Base-by-base conservation (phyloP, 1,140 invertebrate species). In the Drosophila nigrodunni region DNA sequence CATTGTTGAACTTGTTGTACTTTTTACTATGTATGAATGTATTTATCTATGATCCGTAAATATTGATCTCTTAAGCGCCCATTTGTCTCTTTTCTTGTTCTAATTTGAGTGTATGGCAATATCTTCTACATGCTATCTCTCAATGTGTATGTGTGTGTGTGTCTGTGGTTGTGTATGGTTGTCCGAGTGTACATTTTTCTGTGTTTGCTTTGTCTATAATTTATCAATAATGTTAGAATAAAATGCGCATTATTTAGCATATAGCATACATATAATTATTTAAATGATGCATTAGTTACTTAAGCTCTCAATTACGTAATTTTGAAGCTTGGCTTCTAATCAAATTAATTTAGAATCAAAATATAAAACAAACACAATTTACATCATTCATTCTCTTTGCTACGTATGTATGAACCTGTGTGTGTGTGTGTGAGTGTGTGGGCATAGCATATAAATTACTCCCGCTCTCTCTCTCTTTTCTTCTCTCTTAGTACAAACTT, bases 31-130 rank as follows among this genome's bases (percentile, higher is more conserved):
- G 39, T 78, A 25, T 58, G 21, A 49, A 18, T 52, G 15, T 58
- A 66, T 50, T 66, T 67, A 55, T 67, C 64, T 73, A 59, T 67
- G 61, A 44, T 61, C 39, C 67, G 34, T 61, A 61, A 41, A 69
- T 52, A 59, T 67, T 58, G 65, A 49, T 57, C 41, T 66, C 52
- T 54, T 57, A 57, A 57, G 50, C 64, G 52, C 78, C 43, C 57
- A 37, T 50, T 49, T 21, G 34, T 30, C 21, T 47, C 21, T 65
- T 30, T 41, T 82, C 66, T 85, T 73, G 77, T 77, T 85, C 81
- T 69, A 80, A 80, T 81, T 80, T 85, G 81, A 83, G 77, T 77
- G 77, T 76, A 82, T 82, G 80, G 76, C 80, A 76, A 82, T 72
- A 71, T 60, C 50, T 52, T 64, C 52, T 75, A 66, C 43, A 50